Percentiles rank a stretch among this genome's conserved stretches.
phyloP scores from a whole-genome alignment of 2,888 invertebrate genomes.

The Cactoblastis cactorum region DNA sequence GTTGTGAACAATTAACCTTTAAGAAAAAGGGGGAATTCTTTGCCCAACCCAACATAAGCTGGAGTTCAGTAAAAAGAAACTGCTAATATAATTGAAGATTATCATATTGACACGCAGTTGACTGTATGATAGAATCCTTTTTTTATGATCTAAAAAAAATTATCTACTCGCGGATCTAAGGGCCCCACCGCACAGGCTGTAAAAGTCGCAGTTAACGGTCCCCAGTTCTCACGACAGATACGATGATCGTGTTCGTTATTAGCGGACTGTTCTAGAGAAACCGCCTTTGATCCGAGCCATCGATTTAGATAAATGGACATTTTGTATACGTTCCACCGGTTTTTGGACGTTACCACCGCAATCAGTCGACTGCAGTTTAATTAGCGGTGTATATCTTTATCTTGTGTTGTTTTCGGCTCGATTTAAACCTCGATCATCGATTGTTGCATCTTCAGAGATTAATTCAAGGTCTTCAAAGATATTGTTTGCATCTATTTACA shows the following conservation, averaged over 20 bases:
- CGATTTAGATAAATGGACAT: conserved; percentile 56
- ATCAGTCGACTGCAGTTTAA: conserved; percentile 47
- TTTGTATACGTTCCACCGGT: conserved; percentile 33
- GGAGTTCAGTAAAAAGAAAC: too few species aligned
- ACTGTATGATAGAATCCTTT: too few species aligned
- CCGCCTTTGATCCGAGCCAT: conserved; percentile 68
- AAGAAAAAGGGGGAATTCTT: too few species aligned
- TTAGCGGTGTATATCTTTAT: conserved; percentile 24
- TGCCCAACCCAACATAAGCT: too few species aligned
- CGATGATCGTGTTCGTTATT: conserved; percentile 71
- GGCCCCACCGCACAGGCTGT: conserved; percentile 53
- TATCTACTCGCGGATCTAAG: conserved; percentile 29
- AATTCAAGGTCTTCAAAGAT: too few species aligned
- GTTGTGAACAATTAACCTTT: too few species aligned
- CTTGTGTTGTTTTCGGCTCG: conserved; percentile 12
- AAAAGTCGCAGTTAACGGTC: conserved; percentile 66
- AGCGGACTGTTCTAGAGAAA: conserved; percentile 73
- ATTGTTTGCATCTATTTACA: too few species aligned
- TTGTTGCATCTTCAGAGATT: background rate
- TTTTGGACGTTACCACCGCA: conserved; percentile 44
- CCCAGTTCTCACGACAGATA: conserved; percentile 74
- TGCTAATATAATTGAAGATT: too few species aligned
- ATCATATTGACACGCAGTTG: too few species aligned
- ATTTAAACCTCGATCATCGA: background rate
- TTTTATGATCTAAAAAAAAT: too few species aligned